These are phyloP conservation scores for Mastacembelus armatus DNA, from an alignment of 2,797 vertebrate species.

Conservation along the genomic window DNA sequence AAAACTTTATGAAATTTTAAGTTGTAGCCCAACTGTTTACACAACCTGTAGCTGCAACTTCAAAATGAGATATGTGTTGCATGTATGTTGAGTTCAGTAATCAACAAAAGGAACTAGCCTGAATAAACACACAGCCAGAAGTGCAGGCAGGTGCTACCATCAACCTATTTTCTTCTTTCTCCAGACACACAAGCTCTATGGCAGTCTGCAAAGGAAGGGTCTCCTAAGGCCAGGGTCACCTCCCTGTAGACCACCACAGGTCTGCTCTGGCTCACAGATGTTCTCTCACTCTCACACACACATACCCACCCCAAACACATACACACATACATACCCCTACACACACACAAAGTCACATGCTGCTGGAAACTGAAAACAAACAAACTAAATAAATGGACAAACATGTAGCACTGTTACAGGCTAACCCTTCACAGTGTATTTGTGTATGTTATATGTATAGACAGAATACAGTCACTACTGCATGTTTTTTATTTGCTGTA, in stretches of 20 bases:
- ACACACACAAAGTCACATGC: constrained; percentile 37
- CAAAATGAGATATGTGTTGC: constrained; percentile 16
- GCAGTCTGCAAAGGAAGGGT: constrained; percentile 78
- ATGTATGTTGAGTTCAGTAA: constrained; percentile 66
- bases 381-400: constrained; percentile 66
- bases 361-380: constrained; percentile 69
- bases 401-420: constrained; percentile 79
- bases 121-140: constrained; percentile 86
- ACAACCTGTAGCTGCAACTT: constrained; percentile 19
- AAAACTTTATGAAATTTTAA: not conserved
- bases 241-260: constrained; percentile 82
- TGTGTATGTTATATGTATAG: constrained; percentile 63
- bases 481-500: constrained; percentile 8
- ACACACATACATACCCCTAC: constrained; percentile 20
- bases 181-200: constrained; percentile 78
- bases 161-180: constrained; percentile 81
- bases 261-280: constrained; percentile 79
- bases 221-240: constrained; percentile 85
- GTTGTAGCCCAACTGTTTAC: not conserved
- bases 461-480: constrained; percentile 9
- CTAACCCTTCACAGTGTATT: constrained; percentile 82
- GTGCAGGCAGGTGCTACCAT: constrained; percentile 86
- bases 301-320: too few relatives aligned
- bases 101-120: constrained; percentile 80
- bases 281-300: too few relatives aligned